Conservation (phyloP, 2,113 vertebrate genomes). For the Bothrops jararaca region DNA sequence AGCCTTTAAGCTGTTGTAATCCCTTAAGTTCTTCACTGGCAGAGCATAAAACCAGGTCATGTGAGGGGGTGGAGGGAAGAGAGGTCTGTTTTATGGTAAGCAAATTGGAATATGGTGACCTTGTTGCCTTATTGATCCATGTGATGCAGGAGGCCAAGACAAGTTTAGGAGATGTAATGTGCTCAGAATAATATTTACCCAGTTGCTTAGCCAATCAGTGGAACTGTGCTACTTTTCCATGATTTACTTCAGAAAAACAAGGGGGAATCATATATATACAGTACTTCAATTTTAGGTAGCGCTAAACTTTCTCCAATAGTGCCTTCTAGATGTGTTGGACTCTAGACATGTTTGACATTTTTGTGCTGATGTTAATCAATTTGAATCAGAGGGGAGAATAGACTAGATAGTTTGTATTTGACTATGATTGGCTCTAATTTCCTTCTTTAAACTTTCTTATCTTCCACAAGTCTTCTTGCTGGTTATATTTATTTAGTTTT, state of each 20-base stretch:
- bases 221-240: not conserved
- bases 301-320: not conserved
- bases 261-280: constrained; percentile 4
- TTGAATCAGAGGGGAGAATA: not conserved
- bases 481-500: not conserved
- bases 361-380: not conserved
- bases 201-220: not conserved
- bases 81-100: constrained; percentile 6
- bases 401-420: not conserved
- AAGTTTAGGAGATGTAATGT: not conserved
- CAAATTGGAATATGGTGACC: constrained; percentile 7
- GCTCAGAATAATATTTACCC: constrained; percentile 38
- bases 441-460: not conserved
- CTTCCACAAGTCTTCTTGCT: not conserved
- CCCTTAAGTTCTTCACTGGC: constrained; percentile 26
- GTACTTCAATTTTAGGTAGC: constrained; percentile 26
- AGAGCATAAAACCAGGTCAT: constrained; percentile 28
- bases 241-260: not conserved
- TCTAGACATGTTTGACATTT: not conserved
- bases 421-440: not conserved
- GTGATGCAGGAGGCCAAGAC: constrained; percentile 1
- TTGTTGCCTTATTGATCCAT: constrained; percentile 2
- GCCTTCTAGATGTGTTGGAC: not conserved
- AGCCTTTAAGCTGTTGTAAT: constrained; percentile 29
- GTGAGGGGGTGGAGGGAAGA: not conserved